Evolutionary conservation across 2,113 vertebrate species (phyloP).

Genomic region (Copsychus sechellarum): DNA sequence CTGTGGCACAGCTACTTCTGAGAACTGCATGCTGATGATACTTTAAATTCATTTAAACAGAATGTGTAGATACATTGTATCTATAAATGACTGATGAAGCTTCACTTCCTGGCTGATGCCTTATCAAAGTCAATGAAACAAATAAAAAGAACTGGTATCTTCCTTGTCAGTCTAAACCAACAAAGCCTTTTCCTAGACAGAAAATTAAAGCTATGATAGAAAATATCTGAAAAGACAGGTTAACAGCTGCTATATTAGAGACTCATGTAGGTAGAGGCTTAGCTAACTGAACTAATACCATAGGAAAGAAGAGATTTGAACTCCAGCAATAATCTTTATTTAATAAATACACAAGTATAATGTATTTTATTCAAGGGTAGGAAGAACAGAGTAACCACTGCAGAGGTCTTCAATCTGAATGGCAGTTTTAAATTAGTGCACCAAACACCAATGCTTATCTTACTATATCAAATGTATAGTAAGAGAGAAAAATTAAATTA

Average conservation of each 20-base stretch:
- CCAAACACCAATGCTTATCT: not conserved
- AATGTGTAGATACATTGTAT: not conserved
- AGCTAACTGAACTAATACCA: not conserved
- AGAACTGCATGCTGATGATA: not conserved
- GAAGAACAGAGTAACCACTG: not conserved
- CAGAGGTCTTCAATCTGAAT: not conserved
- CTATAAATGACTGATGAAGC: not conserved
- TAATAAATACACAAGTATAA: not conserved
- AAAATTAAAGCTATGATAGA: not conserved
- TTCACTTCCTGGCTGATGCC: not conserved
- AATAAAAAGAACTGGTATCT: not conserved
- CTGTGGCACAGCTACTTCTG: not conserved
- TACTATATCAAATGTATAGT: not conserved
- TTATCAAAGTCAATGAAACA: not conserved
- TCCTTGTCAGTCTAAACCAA: not conserved
- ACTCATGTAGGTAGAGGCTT: not conserved
- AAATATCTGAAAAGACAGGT: not conserved
- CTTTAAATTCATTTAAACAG: not conserved
- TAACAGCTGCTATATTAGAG: not conserved
- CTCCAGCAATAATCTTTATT: not conserved
- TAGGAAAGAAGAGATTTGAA: not conserved
- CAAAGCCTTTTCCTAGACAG: not conserved
- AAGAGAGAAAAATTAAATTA: not conserved
- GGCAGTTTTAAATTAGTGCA: not conserved
- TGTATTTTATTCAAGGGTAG: not conserved